These are phyloP conservation scores for Pycnonotus jocosus DNA, from an alignment of 2,113 vertebrate species.

Conservation along the genomic window DNA sequence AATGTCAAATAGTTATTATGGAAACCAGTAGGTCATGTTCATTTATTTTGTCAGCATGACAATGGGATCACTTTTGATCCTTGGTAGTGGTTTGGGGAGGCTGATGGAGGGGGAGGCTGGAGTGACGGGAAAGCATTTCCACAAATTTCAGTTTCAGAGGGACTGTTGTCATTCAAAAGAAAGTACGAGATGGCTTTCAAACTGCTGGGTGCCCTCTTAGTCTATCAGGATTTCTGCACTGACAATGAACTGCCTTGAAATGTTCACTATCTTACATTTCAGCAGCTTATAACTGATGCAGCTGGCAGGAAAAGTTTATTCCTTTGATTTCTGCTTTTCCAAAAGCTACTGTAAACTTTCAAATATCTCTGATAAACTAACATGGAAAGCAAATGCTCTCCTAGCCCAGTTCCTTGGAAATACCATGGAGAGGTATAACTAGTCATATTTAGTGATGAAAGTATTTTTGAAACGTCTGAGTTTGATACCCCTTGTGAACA, in stretches of 20 bases:
- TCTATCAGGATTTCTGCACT: background rate
- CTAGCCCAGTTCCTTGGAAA: background rate
- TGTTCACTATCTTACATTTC: background rate
- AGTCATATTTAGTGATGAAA: background rate
- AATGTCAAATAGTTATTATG: slow-evolving; percentile 48
- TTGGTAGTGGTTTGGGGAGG: background rate
- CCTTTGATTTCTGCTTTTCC: background rate
- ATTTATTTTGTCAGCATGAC: slow-evolving; percentile 62
- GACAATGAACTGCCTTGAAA: background rate
- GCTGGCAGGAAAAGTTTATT: background rate
- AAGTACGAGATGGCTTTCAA: background rate
- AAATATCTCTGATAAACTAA: background rate
- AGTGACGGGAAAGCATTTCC: slow-evolving; percentile 4
- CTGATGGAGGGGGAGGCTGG: background rate
- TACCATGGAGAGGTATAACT: background rate
- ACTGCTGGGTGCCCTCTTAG: fast-evolving
- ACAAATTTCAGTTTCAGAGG: background rate
- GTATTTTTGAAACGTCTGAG: background rate
- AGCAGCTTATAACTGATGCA: background rate
- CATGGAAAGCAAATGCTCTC: fast-evolving
- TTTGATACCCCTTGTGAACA: background rate
- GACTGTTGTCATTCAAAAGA: background rate
- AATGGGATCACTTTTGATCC: slow-evolving; percentile 30
- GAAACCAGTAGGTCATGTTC: slow-evolving; percentile 30
- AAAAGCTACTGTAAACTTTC: background rate